These are phyloP conservation scores for Xenopus borealis DNA, from an alignment of 2,113 vertebrate genomes.

Conservation along the genomic window DNA sequence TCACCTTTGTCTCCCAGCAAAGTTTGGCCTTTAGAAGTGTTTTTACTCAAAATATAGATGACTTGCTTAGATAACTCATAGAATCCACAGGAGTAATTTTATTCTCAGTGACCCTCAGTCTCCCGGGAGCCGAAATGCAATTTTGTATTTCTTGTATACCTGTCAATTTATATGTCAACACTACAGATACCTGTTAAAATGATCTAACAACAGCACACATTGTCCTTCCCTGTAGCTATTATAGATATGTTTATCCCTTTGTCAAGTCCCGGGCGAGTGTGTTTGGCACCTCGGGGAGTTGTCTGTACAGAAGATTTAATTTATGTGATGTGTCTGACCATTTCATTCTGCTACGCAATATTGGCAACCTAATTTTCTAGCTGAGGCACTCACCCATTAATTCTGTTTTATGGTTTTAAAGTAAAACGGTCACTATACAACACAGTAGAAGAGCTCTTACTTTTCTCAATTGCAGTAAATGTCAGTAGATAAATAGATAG, in stretches of 20 bases:
- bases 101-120: conserved; percentile 28
- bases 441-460: too few relatives aligned
- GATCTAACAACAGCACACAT: conserved; percentile 28
- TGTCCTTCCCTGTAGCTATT: conserved; percentile 36
- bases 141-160: conserved; percentile 36
- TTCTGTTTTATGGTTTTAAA: not conserved
- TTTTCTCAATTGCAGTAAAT: too few relatives aligned
- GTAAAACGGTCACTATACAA: too few relatives aligned
- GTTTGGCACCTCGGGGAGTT: conserved; percentile 11
- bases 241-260: conserved; percentile 33
- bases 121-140: conserved; percentile 19
- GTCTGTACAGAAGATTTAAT: conserved; percentile 22
- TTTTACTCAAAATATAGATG: conserved; percentile 17
- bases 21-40: not conserved
- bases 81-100: conserved; percentile 35
- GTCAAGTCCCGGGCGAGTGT: not conserved
- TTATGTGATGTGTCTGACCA: conserved; percentile 12
- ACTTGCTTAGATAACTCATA: conserved; percentile 17
- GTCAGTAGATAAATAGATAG: too few relatives aligned
- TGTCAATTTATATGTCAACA: conserved; percentile 38
- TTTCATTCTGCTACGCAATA: conserved; percentile 17
- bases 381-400: conserved; percentile 8
- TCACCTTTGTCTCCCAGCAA: conserved; percentile 4
- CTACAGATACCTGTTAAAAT: conserved; percentile 29
- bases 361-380: conserved; percentile 23